These are phyloP conservation scores for Paguma larvata DNA, from an alignment of 2,797 vertebrate genomes.

Conservation along the genomic window DNA sequence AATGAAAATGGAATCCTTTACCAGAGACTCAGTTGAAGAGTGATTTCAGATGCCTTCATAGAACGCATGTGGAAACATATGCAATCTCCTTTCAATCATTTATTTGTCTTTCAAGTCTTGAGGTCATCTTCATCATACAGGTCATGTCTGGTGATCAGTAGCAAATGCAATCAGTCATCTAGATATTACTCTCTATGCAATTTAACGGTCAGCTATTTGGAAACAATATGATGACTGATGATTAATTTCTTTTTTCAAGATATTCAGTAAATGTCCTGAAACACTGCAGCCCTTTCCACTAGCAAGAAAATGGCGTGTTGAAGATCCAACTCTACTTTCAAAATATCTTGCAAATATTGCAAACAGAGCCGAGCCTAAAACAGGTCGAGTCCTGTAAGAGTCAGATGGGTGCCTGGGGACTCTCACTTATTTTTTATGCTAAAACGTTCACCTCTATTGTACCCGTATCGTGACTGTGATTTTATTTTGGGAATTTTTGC, in stretches of 20 bases:
- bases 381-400: background rate
- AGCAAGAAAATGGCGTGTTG: background rate
- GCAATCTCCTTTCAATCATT: background rate
- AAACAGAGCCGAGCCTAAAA: background rate
- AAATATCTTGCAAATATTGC: background rate
- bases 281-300: background rate
- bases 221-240: background rate
- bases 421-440: background rate
- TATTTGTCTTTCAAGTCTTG: background rate
- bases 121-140: background rate
- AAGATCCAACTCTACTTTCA: background rate
- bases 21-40: background rate
- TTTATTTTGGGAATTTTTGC: background rate
- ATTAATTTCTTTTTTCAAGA: background rate
- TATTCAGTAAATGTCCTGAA: background rate
- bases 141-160: background rate
- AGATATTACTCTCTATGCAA: background rate
- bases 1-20: background rate
- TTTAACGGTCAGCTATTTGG: background rate
- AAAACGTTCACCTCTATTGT: background rate
- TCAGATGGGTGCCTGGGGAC: background rate
- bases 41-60: background rate
- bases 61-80: background rate
- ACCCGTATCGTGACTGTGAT: background rate
- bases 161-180: background rate